A percentile compares a stretch with the other conserved stretches of the same genome.
These are phyloP conservation scores for Clusia tigrina DNA, from an alignment of 2,888 invertebrate genomes.

Conservation along the genomic window DNA sequence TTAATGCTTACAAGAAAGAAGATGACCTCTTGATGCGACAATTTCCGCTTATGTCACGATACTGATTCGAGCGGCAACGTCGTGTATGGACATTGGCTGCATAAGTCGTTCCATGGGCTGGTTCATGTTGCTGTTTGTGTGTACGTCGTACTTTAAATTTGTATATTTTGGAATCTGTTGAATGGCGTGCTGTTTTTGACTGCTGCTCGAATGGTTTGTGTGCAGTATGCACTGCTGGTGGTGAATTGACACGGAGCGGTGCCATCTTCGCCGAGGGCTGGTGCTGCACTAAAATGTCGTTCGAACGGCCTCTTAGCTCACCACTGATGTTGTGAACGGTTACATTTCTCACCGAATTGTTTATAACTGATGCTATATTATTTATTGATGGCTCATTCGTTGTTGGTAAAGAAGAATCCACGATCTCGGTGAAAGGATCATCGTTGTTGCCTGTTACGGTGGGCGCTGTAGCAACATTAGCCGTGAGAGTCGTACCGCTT, in stretches of 20 bases:
- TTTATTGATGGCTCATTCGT: conserved; percentile 13
- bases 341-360: conserved; percentile 34
- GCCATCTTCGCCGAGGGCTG: conserved; percentile 4
- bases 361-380: conserved; percentile 38
- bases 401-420: too few species aligned
- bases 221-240: not conserved
- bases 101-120: conserved; percentile 12
- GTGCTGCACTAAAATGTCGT: conserved; percentile 1
- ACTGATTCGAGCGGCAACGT: conserved; percentile 50
- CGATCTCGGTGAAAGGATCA: not conserved
- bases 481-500: conserved; percentile 13
- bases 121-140: conserved; percentile 21
- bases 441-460: not conserved
- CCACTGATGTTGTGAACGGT: not conserved
- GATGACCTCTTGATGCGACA: conserved; percentile 49
- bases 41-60: conserved; percentile 48
- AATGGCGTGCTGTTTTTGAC: too few species aligned
- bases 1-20: conserved; percentile 52
- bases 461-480: not conserved
- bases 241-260: not conserved
- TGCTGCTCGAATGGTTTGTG: not conserved
- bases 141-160: conserved; percentile 50
- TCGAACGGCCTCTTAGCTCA: conserved; percentile 6
- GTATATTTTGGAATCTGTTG: conserved; percentile 49
- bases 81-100: conserved; percentile 16